Base-by-base conservation (phyloP, 2,888 invertebrate species). In the Cordilura impudica region DNA sequence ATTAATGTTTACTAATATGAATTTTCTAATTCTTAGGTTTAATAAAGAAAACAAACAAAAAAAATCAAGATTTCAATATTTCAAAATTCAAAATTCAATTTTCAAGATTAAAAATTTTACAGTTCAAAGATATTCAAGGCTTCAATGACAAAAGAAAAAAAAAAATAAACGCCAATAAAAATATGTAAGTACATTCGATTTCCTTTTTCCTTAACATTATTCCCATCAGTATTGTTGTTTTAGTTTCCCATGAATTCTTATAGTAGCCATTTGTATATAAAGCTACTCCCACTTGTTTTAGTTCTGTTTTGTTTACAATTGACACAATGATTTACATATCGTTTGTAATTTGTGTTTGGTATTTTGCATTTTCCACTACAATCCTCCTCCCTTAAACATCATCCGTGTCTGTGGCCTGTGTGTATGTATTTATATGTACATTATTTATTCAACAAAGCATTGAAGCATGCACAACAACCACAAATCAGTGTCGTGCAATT, bases 1-100 rank as follows among this genome's bases (percentile, higher is more conserved):
- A 31, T 26, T 2, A 29, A 26, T 63, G 18, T 63, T 16, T 19
- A 60, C 39, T 54, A 19, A 29, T 26, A 18, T n/a, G n/a, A 5
- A 39, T 63, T 69, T 69, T 56, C 21, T 49, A 63, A 75, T 69
- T 63, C 23, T 8, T 75, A 75, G 69, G 61, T 21, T 63, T 26
- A 61, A 54, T n/a, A 49, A 23, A 5, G 4, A 12, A 21, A 51
- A 26, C 8, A 1, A 51, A n/a, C 5, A 51, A 26, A 3, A 0
- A 14, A 29, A 16, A 14, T 53, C 53, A 53, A 53, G 29, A 29
- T 29, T 53, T 14, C 18, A 35, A n/a, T 5, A 7, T n/a, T n/a
- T 5, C 7, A 10, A 43, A 45, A 53, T 43, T 43, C 43, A 66
- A 51, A 8, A 39, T 1, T 19, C 26, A 53, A 26, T 6, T 10